A percentile compares a stretch with the other conserved stretches of the same genome.
phyloP scores from a whole-genome alignment of 2,888 invertebrate genomes.

The Beris morrisii region DNA sequence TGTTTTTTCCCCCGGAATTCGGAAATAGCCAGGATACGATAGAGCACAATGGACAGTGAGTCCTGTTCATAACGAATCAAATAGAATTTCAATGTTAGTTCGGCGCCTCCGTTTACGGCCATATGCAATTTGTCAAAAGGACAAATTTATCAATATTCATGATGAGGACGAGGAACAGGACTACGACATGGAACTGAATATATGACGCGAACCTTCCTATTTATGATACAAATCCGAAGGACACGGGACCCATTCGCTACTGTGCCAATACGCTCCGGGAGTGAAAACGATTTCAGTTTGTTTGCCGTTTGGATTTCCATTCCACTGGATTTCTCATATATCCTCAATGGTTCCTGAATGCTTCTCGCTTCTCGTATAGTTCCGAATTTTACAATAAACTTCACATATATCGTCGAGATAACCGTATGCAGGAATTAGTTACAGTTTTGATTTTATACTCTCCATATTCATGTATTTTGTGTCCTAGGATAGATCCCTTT shows the following conservation, averaged over 20 bases:
- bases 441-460: conserved; percentile 26
- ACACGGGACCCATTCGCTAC: not conserved
- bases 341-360: conserved; percentile 4
- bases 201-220: not conserved
- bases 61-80: conserved; percentile 8
- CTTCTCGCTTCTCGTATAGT: conserved; percentile 10
- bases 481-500: not conserved
- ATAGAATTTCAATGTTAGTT: conserved; percentile 3
- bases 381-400: conserved; percentile 6
- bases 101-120: conserved; percentile 4
- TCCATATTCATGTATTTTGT: conserved; percentile 21
- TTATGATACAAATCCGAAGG: too few species aligned
- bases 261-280: conserved; percentile 8
- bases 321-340: not conserved
- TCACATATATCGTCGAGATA: not conserved
- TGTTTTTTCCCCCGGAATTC: too few species aligned
- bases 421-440: conserved; percentile 24
- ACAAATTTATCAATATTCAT: conserved; percentile 30
- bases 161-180: not conserved
- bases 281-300: conserved; percentile 10
- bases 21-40: too few species aligned
- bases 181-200: not conserved
- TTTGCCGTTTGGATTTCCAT: conserved; percentile 20
- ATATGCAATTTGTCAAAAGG: conserved; percentile 24
- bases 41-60: too few species aligned